These are phyloP conservation scores for Hexactinellida sp. DNA, from an alignment of 37 sponge, comb jelly and placozoan genomes.

Conservation along the genomic window DNA sequence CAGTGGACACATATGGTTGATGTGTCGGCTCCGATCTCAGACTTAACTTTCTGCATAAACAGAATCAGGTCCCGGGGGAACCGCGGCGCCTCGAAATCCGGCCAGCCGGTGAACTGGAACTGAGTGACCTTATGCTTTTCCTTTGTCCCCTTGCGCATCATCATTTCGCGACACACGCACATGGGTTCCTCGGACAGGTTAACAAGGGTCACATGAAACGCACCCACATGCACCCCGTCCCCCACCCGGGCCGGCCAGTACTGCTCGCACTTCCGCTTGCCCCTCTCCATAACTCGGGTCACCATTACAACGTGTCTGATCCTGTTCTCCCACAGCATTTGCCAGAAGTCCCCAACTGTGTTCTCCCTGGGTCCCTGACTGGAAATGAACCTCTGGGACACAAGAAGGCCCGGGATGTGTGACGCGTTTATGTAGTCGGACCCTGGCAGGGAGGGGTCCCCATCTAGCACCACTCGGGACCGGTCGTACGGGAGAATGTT, in stretches of 20 bases:
- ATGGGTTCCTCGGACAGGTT: neutral
- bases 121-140: neutral
- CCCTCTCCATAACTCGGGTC: neutral
- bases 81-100: neutral
- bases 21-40: neutral
- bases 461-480: neutral
- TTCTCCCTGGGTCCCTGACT: neutral
- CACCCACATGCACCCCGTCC: neutral
- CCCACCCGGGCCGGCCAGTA: neutral
- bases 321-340: neutral
- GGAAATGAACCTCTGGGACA: neutral
- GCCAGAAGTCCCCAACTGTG: neutral
- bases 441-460: neutral
- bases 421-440: constrained; percentile 1
- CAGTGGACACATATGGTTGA: constrained; percentile 3
- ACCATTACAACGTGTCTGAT: neutral
- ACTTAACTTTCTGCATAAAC: neutral
- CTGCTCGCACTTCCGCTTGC: neutral
- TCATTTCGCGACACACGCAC: neutral
- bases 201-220: neutral
- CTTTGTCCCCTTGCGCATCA: neutral
- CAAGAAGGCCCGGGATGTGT: neutral
- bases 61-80: constrained; percentile 1
- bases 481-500: constrained; percentile 13
- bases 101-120: neutral